phyloP scores from a whole-genome alignment of 2,113 vertebrate genomes.

The Ursus arctos region DNA sequence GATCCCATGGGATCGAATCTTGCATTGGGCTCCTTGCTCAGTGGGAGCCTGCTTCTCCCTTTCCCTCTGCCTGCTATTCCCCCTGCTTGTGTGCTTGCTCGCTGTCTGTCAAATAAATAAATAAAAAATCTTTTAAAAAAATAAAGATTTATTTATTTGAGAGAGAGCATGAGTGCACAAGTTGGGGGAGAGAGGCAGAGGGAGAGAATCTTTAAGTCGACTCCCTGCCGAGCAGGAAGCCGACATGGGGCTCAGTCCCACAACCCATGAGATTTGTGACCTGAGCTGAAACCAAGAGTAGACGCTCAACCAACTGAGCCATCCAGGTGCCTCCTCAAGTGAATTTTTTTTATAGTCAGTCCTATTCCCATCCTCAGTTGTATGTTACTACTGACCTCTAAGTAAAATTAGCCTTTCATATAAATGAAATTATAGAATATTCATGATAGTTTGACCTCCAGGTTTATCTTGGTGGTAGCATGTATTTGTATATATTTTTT shows the following conservation, averaged over 20 bases:
- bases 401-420: background rate
- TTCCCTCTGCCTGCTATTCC: no score
- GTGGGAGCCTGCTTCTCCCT: no score
- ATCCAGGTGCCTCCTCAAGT: no score
- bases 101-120: no score
- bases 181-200: background rate
- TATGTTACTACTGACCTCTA: background rate
- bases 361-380: background rate
- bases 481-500: background rate
- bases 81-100: no score
- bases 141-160: background rate
- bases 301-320: no score
- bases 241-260: no score
- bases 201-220: background rate
- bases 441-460: background rate
- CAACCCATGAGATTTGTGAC: background rate
- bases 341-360: background rate
- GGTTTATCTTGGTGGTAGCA: constrained; percentile 28
- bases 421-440: background rate
- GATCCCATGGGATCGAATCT: no score
- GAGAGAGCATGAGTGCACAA: background rate
- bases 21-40: no score
- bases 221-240: background rate
- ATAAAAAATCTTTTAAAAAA: no score
- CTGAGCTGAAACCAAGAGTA: background rate